A percentile compares a stretch with the other conserved stretches of the same genome.
Evolutionary conservation across 2,888 invertebrate species (phyloP).

Genomic region (Ariolimax columbianus): DNA sequence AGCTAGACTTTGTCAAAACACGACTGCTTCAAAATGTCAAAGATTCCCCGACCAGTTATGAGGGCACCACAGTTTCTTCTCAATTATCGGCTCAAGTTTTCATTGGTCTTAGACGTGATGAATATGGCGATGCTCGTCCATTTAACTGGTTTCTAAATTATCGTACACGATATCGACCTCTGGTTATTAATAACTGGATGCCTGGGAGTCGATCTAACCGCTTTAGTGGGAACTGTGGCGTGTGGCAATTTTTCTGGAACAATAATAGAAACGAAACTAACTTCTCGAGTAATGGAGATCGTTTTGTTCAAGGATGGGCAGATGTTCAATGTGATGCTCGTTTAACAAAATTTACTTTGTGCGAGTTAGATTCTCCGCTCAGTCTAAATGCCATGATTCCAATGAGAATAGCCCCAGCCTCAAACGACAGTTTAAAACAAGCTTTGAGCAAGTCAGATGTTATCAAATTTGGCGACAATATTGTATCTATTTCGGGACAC

Average conservation of each 20-base stretch:
- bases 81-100: too few species aligned
- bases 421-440: background rate
- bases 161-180: background rate
- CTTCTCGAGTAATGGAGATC: too few species aligned
- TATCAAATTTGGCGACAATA: too few species aligned
- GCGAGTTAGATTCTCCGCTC: background rate
- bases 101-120: too few species aligned
- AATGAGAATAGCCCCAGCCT: background rate
- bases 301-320: background rate
- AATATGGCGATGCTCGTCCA: too few species aligned
- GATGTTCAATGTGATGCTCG: background rate
- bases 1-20: too few species aligned
- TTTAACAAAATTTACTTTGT: background rate
- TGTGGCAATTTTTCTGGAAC: background rate
- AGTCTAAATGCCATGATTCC: background rate
- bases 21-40: too few species aligned
- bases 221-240: background rate
- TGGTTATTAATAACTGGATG: background rate
- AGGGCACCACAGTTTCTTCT: too few species aligned
- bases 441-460: background rate
- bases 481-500: background rate
- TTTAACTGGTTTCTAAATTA: too few species aligned
- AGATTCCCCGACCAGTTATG: too few species aligned
- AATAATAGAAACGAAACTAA: background rate
- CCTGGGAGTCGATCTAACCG: background rate